Conservation (phyloP, 2,113 vertebrate genomes). For the Felis chaus region DNA sequence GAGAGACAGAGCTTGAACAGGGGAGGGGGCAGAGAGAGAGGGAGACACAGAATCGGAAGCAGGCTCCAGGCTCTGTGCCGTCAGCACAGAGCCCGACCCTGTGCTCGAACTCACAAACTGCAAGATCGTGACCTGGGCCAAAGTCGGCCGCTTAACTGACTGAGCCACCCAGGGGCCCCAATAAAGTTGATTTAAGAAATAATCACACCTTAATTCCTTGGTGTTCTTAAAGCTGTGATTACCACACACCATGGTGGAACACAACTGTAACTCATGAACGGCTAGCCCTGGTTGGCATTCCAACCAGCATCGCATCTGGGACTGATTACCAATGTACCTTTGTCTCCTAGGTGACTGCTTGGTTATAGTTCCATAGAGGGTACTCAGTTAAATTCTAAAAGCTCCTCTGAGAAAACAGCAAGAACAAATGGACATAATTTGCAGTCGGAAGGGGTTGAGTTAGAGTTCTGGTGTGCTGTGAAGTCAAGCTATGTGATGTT, state of each 20-base stretch:
- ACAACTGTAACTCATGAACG: slow-evolving; percentile 10
- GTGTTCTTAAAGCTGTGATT: slow-evolving; percentile 20
- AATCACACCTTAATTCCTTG: not conserved
- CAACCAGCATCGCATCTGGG: not conserved
- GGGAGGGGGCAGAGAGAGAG: no score
- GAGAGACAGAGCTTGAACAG: no score
- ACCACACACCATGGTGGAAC: not conserved
- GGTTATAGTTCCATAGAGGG: slow-evolving; percentile 43
- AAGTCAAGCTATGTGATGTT: slow-evolving; percentile 27
- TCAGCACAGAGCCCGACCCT: no score
- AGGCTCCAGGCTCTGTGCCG: no score
- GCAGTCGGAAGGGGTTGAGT: not conserved
- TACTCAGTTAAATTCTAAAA: slow-evolving; percentile 15
- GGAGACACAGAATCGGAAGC: no score
- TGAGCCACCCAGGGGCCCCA: not conserved
- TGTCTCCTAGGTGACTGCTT: slow-evolving; percentile 59
- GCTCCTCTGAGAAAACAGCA: slow-evolving; percentile 53
- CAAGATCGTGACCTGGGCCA: no score
- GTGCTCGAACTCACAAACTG: no score
- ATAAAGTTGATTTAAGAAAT: slow-evolving; percentile 38
- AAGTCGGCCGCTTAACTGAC: no score
- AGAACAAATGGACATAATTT: slow-evolving; percentile 52
- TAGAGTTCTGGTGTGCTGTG: not conserved
- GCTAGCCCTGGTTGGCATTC: slow-evolving; percentile 37
- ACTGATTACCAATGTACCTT: slow-evolving; percentile 33